These are phyloP conservation scores for Drosophila bifasciata DNA, from an alignment of 1,140 invertebrate species.

Conservation along the genomic window DNA sequence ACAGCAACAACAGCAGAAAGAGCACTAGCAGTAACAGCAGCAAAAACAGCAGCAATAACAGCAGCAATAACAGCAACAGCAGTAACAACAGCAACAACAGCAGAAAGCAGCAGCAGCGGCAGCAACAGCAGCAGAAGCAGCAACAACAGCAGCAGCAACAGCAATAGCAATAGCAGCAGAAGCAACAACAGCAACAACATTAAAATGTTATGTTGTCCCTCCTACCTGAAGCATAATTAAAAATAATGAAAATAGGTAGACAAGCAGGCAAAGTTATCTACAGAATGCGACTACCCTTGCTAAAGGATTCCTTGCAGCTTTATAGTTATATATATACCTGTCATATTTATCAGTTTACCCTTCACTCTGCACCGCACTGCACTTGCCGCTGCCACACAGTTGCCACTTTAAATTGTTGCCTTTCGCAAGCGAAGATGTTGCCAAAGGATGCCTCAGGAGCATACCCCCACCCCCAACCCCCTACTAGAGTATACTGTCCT, in stretches of 20 bases:
- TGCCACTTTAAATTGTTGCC: conserved; percentile 77
- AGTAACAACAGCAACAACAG: too few species aligned
- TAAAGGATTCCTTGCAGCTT: conserved; percentile 1
- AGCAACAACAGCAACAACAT: too few species aligned
- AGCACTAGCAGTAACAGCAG: too few species aligned
- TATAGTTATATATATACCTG: conserved; percentile 52
- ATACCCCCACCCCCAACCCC: conserved; percentile 4
- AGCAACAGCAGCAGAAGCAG: too few species aligned
- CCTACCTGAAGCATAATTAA: conserved; percentile 52
- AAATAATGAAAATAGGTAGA: conserved; percentile 13
- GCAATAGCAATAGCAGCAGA: too few species aligned
- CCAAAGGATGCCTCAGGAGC: conserved; percentile 13
- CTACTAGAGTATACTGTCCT: conserved; percentile 13
- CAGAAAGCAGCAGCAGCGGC: too few species aligned
- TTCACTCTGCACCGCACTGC: conserved; percentile 40
- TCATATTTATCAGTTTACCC: conserved; percentile 75
- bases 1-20: too few species aligned
- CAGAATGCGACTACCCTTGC: conserved; percentile 15
- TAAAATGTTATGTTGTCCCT: neutral
- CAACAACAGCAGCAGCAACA: too few species aligned
- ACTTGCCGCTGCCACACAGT: conserved; percentile 2
- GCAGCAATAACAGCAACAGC: too few species aligned
- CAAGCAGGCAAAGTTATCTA: conserved; percentile 31
- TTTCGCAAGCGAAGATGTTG: conserved; percentile 48
- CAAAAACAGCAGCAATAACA: too few species aligned